phyloP scores from a whole-genome alignment of 2,113 vertebrate species.

The Conger conger region DNA sequence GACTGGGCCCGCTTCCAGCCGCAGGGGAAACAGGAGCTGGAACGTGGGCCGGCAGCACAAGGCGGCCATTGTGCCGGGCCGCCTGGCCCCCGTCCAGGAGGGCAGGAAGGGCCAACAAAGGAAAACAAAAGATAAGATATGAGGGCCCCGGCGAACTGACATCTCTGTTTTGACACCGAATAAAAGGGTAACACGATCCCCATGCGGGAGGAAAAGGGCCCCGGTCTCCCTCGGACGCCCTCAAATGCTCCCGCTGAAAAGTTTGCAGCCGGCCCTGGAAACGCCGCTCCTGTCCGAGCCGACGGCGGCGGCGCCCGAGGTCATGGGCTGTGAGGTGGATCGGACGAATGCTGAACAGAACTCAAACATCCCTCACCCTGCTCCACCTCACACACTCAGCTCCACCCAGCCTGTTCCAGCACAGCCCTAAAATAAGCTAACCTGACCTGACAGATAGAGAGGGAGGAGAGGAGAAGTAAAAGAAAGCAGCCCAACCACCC shows the following conservation, averaged over 20 bases:
- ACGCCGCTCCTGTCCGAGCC: conserved; percentile 3
- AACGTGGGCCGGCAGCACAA: conserved; percentile 33
- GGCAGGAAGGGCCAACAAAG: conserved; percentile 10
- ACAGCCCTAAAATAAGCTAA: conserved; percentile 55
- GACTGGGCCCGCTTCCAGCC: conserved; percentile 30
- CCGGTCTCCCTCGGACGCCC: not conserved
- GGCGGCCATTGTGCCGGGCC: conserved; percentile 40
- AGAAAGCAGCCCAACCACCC: conserved; percentile 30
- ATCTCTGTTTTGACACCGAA: conserved; percentile 23
- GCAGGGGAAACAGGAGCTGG: conserved; percentile 33
- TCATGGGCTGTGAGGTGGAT: conserved; percentile 40
- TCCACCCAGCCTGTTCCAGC: conserved; percentile 40
- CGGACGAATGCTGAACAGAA: conserved; percentile 44
- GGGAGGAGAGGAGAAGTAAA: conserved; percentile 34
- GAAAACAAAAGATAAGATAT: conserved; percentile 33
- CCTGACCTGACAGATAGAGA: conserved; percentile 61
- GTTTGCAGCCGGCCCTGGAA: not conserved
- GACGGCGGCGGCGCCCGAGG: conserved; percentile 29
- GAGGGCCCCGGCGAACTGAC: conserved; percentile 15
- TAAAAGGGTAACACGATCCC: not conserved
- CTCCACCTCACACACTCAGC: conserved; percentile 19
- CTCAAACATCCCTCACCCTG: conserved; percentile 28
- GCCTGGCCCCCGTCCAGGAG: conserved; percentile 38
- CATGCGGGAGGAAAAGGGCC: not conserved
- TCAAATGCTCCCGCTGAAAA: not conserved